Base-by-base conservation (phyloP, 2,113 vertebrate species). In the Mastomys natalensis region DNA sequence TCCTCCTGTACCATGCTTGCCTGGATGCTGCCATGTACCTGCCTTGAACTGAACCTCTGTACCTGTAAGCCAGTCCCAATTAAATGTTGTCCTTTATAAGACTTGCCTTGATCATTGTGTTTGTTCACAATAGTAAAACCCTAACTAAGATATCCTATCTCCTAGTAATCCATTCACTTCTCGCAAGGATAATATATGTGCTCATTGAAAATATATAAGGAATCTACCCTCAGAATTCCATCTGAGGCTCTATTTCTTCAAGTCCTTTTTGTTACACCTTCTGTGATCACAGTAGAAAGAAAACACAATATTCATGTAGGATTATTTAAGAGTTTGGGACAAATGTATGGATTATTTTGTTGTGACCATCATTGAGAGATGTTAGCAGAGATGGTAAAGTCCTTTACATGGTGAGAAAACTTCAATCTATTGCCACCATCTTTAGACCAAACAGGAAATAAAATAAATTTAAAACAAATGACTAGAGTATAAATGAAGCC, bases 201-300 rank as follows among this genome's bases (percentile, higher is more conserved):
- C 21, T 48, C 51, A 73, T 66, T 72, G 76, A 24, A 77, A 66
- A 74, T 90, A 26, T 29, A 19, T 37, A n/a, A 68, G 40, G 7
- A 24, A 17, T 29, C 13, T 40, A 15, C 16, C 77, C 60, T 82
- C 68, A 95, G 60, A 89, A 84, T 88, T 82, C 13, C 21, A 17
- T 40, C 1, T 70, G 17, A 88, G 17, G 26, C 8, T 4, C 16
- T 94, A 12, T 40, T 73, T 68, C 62, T 43, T 87, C 21, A 73
- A 66, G 48, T 0, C 7, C 12, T 91, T 89, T 12, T 13, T 84
- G 0, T 40, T 58, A 0, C 4, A 45, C 51, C 37, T 76, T 12
- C 31, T 80, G 24, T 94, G 90, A 76, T 96, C 53, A 89, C n/a
- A 21, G 31, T 31, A 55, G 66, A 58, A 87, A 92, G n/a, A 6